Conservation (phyloP, 2,797 vertebrate species). For the Anabacerthia variegaticeps region DNA sequence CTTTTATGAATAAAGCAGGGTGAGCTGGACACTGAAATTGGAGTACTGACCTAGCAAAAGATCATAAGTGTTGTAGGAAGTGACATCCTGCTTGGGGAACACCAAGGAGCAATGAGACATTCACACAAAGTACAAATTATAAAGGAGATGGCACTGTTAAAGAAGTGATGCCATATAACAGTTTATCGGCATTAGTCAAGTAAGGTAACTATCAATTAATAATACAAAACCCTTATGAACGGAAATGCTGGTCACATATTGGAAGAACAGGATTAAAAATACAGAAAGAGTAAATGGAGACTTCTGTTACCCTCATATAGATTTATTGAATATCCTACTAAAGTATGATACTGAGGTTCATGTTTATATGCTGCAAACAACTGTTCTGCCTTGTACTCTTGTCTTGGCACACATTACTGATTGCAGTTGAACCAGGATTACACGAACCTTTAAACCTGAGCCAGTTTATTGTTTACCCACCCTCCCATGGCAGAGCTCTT, state of each 20-base stretch:
- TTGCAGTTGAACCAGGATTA: neutral
- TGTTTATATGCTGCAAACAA: neutral
- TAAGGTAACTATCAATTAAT: neutral
- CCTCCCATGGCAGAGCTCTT: neutral
- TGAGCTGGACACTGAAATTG: neutral
- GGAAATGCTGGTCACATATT: neutral
- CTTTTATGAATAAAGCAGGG: neutral
- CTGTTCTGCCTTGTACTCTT: neutral
- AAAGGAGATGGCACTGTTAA: neutral
- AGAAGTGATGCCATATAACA: neutral
- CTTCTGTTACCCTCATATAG: neutral
- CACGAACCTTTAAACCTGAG: neutral
- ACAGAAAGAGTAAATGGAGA: neutral
- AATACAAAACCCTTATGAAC: neutral
- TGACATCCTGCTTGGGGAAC: neutral
- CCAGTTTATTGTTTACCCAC: neutral
- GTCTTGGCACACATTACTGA: neutral
- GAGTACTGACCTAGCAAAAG: neutral
- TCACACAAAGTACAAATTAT: rapidly evolving
- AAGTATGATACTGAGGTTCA: neutral
- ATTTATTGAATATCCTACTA: neutral
- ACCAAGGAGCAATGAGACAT: neutral
- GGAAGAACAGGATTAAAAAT: neutral
- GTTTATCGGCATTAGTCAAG: neutral
- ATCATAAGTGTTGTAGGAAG: neutral